These are phyloP conservation scores for Deilephila porcellus DNA, from an alignment of 2,888 invertebrate genomes.

Conservation along the genomic window DNA sequence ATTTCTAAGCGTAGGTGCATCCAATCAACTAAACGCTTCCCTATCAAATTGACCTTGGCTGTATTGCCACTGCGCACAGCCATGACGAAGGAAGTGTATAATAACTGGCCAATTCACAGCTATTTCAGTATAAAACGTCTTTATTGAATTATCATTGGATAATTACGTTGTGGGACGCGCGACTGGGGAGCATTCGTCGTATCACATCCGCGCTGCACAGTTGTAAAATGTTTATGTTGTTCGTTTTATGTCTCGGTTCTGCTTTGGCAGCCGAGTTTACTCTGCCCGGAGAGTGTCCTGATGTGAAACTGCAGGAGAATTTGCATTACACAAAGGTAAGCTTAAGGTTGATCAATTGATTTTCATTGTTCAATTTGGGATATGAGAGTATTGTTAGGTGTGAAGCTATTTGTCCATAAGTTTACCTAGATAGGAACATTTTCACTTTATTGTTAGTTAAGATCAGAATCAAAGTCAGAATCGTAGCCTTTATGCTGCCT, in stretches of 20 bases:
- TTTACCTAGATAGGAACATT: no score
- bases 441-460: no score
- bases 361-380: not conserved
- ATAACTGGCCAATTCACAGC: conserved; percentile 28
- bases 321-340: conserved; percentile 73
- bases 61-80: conserved; percentile 10
- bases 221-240: conserved; percentile 53
- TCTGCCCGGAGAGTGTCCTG: conserved; percentile 70
- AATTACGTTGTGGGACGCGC: conserved; percentile 71
- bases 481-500: no score
- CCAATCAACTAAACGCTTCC: not conserved
- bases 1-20: no score
- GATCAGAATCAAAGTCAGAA: no score
- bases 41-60: not conserved
- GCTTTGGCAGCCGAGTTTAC: conserved; percentile 65
- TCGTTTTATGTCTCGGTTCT: conserved; percentile 50
- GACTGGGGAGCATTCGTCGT: conserved; percentile 2
- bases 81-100: conserved; percentile 28
- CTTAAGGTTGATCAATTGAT: not conserved
- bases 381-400: no score
- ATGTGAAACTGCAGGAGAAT: conserved; percentile 70
- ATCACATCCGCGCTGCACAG: not conserved
- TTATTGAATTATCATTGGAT: conserved; percentile 68
- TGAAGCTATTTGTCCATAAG: no score
- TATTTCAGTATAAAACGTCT: conserved; percentile 48